Base-by-base conservation (phyloP, 2,888 invertebrate species). In the Corbicula japonica region DNA sequence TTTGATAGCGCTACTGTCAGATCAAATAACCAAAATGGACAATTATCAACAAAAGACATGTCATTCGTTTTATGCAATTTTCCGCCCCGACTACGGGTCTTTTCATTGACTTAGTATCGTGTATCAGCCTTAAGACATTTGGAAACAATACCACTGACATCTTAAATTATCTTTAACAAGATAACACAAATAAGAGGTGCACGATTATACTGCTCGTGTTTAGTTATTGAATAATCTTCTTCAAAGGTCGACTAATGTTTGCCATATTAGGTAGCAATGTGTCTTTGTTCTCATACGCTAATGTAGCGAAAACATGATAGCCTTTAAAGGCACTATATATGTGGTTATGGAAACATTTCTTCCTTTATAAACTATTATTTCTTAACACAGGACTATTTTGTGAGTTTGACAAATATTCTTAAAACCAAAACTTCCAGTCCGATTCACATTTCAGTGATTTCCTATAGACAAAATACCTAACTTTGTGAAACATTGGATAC, bases 111-210 rank as follows among this genome's bases (percentile, higher is more conserved):
- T 69, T 48, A 68, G 63, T 74, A 83, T 83, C 76, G 50, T 41
- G 69, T 83, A 75, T 54, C 83, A 60, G 56, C 32, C 48, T 62
- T 48, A 71, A 69, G 75, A 80, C 83, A 80, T 75, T 69, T 52
- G 58, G 71, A 75, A 78, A 83, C 83, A 83, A 83, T 75, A 61
- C 41, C 38, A 78, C 71, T 80, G 83, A 80, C 83, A 83, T 83
- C 77, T 73, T 78, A 72, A 83, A 83, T 80, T 77, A 83, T 83
- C 80, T 76, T 56, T 71, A 78, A 83, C 80, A 77, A 78, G 75
- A 83, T 75, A 75, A 52, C 66, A 58, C 76, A 68, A 58, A 75
- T 61, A 75, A 61, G 56, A 32, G 28, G 61, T 46, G 30, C 60
- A 44, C 71, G 26, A 61, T 71, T 68, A 46, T 48, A 66, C 68